Evolutionary conservation across 2,888 invertebrate species (phyloP).

Genomic region (Bursaphelenchus okinawaensis): DNA sequence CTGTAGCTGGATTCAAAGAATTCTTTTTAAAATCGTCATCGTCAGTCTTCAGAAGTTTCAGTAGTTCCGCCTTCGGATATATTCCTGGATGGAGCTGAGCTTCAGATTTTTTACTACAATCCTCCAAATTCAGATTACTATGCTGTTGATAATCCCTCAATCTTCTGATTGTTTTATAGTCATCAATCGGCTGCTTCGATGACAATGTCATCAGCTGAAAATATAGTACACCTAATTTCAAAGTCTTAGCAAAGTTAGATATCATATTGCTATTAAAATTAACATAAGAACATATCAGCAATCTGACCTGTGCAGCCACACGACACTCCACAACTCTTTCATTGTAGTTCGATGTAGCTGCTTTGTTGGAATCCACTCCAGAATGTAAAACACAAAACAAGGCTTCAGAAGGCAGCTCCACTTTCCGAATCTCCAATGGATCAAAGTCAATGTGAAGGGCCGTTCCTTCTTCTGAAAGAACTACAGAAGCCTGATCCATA

Average conservation of each 20-base stretch:
- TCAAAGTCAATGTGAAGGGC: slow-evolving; percentile 74
- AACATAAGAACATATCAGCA: neutral
- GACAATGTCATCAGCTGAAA: slow-evolving; percentile 3
- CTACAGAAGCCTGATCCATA: slow-evolving; percentile 98
- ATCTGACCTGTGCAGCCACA: slow-evolving; percentile 73
- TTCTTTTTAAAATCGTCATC: slow-evolving; percentile 61
- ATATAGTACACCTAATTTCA: no score
- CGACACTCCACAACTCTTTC: slow-evolving; percentile 88
- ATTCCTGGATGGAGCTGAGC: slow-evolving; percentile 46
- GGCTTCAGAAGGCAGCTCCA: slow-evolving; percentile 75
- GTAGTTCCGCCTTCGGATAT: slow-evolving; percentile 70
- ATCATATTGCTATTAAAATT: slow-evolving; percentile 2
- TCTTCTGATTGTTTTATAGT: slow-evolving; percentile 66
- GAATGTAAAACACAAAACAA: slow-evolving; percentile 91
- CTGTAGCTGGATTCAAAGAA: slow-evolving; percentile 30
- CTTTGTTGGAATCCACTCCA: slow-evolving; percentile 76
- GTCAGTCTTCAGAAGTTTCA: slow-evolving; percentile 57
- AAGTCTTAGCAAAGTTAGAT: no score
- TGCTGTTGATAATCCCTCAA: slow-evolving; percentile 1
- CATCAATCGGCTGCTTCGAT: slow-evolving; percentile 21
- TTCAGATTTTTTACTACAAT: neutral
- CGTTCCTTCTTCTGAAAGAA: slow-evolving; percentile 68
- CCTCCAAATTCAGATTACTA: neutral
- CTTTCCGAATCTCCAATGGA: slow-evolving; percentile 73
- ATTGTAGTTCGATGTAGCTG: slow-evolving; percentile 82